These are phyloP conservation scores for Corythornis vintsioides DNA, from an alignment of 2,113 vertebrate species.

Conservation along the genomic window DNA sequence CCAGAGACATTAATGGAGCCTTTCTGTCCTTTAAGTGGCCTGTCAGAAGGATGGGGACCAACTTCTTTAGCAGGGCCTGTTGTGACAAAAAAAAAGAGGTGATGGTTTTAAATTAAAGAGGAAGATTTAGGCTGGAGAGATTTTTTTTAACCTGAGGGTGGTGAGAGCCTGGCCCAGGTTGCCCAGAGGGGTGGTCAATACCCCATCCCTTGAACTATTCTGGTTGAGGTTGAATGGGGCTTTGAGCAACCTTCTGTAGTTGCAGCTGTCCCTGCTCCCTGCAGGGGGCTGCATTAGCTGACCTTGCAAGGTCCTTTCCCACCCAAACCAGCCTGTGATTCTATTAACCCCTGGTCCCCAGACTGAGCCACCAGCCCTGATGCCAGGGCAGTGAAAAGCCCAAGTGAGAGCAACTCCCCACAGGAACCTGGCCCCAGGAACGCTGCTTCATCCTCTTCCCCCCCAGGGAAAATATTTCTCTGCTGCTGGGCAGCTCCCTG, in stretches of 20 bases:
- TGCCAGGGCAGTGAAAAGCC: too few relatives aligned
- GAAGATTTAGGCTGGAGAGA: too few relatives aligned
- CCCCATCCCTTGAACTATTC: too few relatives aligned
- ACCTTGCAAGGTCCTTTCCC: neutral
- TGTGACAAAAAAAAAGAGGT: neutral
- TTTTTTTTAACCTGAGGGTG: neutral
- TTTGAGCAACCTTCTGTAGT: too few relatives aligned
- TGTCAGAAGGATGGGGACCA: too few relatives aligned
- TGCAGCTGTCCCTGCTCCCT: too few relatives aligned
- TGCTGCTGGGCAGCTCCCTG: neutral
- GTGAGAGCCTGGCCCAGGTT: too few relatives aligned
- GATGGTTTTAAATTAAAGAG: neutral
- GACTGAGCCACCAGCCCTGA: neutral
- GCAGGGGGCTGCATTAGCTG: too few relatives aligned
- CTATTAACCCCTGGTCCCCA: neutral
- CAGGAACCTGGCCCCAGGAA: neutral
- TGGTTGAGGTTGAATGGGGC: too few relatives aligned
- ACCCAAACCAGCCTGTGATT: neutral
- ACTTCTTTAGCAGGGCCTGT: neutral
- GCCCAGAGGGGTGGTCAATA: too few relatives aligned
- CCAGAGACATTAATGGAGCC: neutral
- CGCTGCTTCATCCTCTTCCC: accelerated
- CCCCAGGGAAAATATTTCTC: accelerated
- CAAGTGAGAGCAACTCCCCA: neutral
- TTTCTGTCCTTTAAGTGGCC: too few relatives aligned